Evolutionary conservation across 2,888 invertebrate genomes (phyloP).

Genomic region (Andrena flavipes): DNA sequence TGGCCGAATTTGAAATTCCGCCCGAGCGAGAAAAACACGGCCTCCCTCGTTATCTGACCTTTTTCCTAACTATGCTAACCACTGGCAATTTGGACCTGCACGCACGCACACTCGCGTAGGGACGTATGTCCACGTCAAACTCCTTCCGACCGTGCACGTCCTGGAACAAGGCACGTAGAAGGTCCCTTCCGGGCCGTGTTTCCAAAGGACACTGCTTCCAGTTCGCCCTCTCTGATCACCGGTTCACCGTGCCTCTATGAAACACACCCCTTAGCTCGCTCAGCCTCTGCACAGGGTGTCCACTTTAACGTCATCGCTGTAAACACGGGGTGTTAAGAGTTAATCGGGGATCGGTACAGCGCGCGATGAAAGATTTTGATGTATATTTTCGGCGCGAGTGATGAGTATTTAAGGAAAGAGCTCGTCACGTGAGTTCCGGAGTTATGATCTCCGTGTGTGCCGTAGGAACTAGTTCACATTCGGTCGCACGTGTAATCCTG

Average conservation of each 20-base stretch:
- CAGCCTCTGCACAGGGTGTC: not conserved
- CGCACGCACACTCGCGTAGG: slow-evolving; percentile 35
- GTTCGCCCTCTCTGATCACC: slow-evolving; percentile 12
- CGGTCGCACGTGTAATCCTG: not conserved
- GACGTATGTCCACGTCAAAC: slow-evolving; percentile 60
- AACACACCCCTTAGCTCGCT: slow-evolving; percentile 12
- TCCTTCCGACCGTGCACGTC: slow-evolving; percentile 59
- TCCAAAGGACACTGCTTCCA: slow-evolving; percentile 50
- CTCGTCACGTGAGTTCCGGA: too few relatives aligned
- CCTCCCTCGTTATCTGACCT: slow-evolving; percentile 7
- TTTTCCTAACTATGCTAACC: slow-evolving; percentile 35
- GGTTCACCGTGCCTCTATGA: slow-evolving; percentile 30
- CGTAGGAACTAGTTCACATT: too few relatives aligned
- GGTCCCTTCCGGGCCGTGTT: slow-evolving; percentile 56
- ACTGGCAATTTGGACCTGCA: slow-evolving; percentile 8
- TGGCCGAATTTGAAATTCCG: slow-evolving; percentile 65
- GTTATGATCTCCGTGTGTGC: too few relatives aligned
- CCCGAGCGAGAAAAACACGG: slow-evolving; percentile 35
- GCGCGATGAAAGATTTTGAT: not conserved
- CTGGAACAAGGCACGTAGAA: slow-evolving; percentile 49
- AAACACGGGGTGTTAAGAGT: not conserved
- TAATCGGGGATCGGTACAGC: not conserved
- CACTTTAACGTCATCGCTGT: not conserved
- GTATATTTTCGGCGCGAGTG: not conserved
- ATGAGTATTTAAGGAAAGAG: too few relatives aligned